These are phyloP conservation scores for Eupelmus urozonus DNA, from an alignment of 2,888 invertebrate genomes.

Conservation along the genomic window DNA sequence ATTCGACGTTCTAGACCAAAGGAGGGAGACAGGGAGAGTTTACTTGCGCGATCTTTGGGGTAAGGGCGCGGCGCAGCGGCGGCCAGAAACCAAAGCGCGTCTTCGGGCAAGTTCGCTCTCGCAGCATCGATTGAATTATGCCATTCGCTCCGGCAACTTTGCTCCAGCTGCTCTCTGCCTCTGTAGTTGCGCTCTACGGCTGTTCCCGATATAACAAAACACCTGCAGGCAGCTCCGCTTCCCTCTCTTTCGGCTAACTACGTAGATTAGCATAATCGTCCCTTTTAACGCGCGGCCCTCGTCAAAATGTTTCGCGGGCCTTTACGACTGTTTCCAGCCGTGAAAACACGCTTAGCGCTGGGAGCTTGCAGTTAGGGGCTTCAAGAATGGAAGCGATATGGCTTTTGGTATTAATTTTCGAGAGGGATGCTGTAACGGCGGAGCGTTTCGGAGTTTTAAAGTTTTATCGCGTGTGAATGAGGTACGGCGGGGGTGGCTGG, in stretches of 20 bases:
- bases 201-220: too few relatives aligned
- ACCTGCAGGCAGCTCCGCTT: too few relatives aligned
- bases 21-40: constrained; percentile 52
- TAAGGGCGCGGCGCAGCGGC: too few relatives aligned
- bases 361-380: too few relatives aligned
- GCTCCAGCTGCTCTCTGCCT: too few relatives aligned
- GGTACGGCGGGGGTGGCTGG: not conserved
- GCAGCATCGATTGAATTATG: constrained; percentile 50
- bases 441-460: not conserved
- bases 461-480: not conserved
- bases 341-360: too few relatives aligned
- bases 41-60: too few relatives aligned
- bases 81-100: not conserved
- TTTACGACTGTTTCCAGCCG: too few relatives aligned
- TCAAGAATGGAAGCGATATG: not conserved
- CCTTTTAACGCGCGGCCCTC: constrained; percentile 33
- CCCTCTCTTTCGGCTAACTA: too few relatives aligned
- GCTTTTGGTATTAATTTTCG: too few relatives aligned
- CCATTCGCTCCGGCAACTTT: too few relatives aligned
- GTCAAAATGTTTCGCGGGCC: constrained; percentile 44
- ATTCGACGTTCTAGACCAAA: constrained; percentile 25
- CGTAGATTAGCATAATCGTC: constrained; percentile 46
- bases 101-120: constrained; percentile 38
- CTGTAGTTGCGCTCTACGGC: too few relatives aligned
- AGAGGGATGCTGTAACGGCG: not conserved